Evolutionary conservation across 1,140 invertebrate genomes (phyloP).

Genomic region (Thalassaphorura encarpata): DNA sequence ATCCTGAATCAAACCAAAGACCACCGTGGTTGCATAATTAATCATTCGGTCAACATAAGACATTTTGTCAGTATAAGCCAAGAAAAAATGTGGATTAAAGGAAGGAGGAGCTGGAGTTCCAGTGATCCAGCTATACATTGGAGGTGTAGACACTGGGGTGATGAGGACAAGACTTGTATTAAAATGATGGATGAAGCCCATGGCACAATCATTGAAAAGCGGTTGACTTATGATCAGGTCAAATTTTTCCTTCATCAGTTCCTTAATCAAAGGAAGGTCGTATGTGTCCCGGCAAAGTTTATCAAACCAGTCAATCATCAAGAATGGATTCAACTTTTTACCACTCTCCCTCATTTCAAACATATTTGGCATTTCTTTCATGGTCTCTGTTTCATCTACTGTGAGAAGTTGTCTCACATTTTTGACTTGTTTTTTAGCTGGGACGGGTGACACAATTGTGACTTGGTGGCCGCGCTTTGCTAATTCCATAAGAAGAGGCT

Average conservation of each 20-base stretch:
- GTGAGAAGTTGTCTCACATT: slow-evolving; percentile 11
- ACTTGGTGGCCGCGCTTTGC: slow-evolving; percentile 32
- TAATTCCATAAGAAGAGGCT: slow-evolving; percentile 23
- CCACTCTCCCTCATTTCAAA: slow-evolving; percentile 2
- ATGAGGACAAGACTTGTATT: slow-evolving; percentile 14
- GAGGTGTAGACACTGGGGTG: background rate
- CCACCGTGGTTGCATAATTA: background rate
- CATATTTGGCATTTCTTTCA: background rate
- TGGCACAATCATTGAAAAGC: slow-evolving; percentile 17
- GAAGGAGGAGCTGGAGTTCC: slow-evolving; percentile 11
- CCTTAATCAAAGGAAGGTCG: background rate
- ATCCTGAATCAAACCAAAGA: slow-evolving; percentile 27
- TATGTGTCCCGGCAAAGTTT: background rate
- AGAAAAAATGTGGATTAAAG: slow-evolving; percentile 13
- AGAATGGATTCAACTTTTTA: background rate
- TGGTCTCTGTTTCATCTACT: background rate
- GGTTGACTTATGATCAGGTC: slow-evolving; percentile 3
- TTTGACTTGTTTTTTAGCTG: too few relatives aligned
- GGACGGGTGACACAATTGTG: slow-evolving; percentile 35
- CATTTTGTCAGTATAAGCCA: slow-evolving; percentile 10
- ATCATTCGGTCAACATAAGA: slow-evolving; percentile 8
- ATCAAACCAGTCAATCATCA: background rate
- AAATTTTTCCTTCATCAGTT: slow-evolving; percentile 1
- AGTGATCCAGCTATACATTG: background rate
- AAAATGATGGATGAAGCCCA: slow-evolving; percentile 18